A percentile compares a stretch with the other conserved stretches of the same genome.
Evolutionary conservation across 2,888 invertebrate species (phyloP).

Genomic region (Trilocha varians): DNA sequence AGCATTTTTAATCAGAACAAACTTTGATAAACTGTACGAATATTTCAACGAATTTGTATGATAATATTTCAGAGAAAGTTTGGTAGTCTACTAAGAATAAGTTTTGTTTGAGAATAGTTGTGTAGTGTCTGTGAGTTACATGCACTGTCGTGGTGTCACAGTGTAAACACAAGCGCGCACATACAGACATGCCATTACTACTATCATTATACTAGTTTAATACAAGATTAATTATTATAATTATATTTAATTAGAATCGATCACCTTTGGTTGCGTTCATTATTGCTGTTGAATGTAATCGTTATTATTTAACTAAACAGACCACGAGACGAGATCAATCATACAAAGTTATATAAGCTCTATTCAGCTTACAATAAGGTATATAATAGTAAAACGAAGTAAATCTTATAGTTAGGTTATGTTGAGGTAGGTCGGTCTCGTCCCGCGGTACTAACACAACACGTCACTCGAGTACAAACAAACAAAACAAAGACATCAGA

Average conservation of each 20-base stretch:
- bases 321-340: neutral
- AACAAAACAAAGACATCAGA: conserved; percentile 1
- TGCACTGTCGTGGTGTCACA: too few relatives aligned
- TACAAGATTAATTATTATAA: conserved; percentile 9
- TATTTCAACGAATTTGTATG: too few relatives aligned
- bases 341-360: neutral
- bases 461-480: neutral
- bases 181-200: conserved; percentile 17
- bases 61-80: too few relatives aligned
- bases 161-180: neutral
- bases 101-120: too few relatives aligned
- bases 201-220: conserved; percentile 28
- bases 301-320: neutral
- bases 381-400: too few relatives aligned
- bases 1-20: too few relatives aligned
- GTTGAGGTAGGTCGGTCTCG: neutral
- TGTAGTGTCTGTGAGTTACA: too few relatives aligned
- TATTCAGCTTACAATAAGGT: neutral
- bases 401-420: too few relatives aligned
- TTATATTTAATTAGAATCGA: conserved; percentile 24
- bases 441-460: neutral
- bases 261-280: conserved; percentile 48
- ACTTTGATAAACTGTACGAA: too few relatives aligned
- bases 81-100: too few relatives aligned
- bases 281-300: conserved; percentile 35